A percentile compares a stretch with the other conserved stretches of the same genome.
Conservation (phyloP, 2,888 invertebrate genomes). For the Leptarthrus brevirostris region DNA sequence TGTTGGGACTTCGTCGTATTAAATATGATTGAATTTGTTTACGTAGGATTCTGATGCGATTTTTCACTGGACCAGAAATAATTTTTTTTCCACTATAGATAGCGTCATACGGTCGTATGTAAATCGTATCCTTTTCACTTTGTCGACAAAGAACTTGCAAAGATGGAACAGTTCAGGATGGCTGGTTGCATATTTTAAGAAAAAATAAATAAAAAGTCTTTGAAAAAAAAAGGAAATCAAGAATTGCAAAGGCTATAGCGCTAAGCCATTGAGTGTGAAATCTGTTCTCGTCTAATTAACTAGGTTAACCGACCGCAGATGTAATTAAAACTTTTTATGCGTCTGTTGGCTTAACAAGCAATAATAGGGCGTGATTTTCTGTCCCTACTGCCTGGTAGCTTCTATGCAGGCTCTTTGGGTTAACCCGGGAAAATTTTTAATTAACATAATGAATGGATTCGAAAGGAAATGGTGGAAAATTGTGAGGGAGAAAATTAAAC, state of each 20-base stretch:
- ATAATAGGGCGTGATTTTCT: slow-evolving; percentile 32
- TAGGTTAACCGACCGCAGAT: slow-evolving; percentile 39
- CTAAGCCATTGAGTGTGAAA: slow-evolving; percentile 28
- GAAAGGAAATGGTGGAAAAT: slow-evolving; percentile 26
- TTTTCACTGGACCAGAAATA: too few species aligned
- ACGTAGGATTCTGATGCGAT: too few species aligned
- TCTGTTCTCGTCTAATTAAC: slow-evolving; percentile 40
- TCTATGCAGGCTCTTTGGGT: background rate
- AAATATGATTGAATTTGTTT: too few species aligned
- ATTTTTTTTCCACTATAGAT: too few species aligned
- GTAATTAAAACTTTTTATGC: slow-evolving; percentile 44
- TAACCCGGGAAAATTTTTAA: slow-evolving; percentile 34
- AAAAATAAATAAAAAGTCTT: too few species aligned
- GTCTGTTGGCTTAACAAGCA: slow-evolving; percentile 43
- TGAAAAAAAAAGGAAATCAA: too few species aligned
- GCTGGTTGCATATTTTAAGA: too few species aligned
- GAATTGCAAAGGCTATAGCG: background rate
- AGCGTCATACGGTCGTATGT: too few species aligned
- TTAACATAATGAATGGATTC: slow-evolving; percentile 47
- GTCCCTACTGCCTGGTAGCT: background rate
- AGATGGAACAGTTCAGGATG: too few species aligned
- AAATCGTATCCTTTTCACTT: too few species aligned
- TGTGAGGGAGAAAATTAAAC: slow-evolving; percentile 19
- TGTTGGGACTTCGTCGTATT: too few species aligned
- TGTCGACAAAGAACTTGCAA: too few species aligned